Evolutionary conservation across 2,797 vertebrate genomes (phyloP).

Genomic region (Notamacropus eugenii): DNA sequence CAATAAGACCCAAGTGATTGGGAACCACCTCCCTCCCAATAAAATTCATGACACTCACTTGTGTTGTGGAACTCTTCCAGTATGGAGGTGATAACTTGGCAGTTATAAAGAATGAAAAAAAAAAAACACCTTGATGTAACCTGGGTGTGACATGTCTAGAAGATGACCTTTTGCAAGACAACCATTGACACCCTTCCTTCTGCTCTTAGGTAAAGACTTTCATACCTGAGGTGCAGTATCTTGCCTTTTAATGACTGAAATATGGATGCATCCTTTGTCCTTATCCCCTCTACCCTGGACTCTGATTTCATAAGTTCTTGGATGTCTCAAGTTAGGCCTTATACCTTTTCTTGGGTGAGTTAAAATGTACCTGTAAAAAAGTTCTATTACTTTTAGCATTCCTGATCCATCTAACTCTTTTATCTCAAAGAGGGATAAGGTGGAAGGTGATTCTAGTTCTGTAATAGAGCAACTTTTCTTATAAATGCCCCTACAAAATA

Average conservation of each 20-base stretch:
- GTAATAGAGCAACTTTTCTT: slow-evolving; percentile 5
- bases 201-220: not conserved
- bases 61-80: not conserved
- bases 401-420: not conserved
- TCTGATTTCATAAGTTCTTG: not conserved
- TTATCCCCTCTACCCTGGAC: not conserved
- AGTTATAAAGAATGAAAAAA: not conserved
- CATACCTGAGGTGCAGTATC: not conserved
- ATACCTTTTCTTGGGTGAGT: not conserved
- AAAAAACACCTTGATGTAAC: not conserved
- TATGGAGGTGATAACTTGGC: not conserved
- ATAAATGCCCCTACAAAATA: slow-evolving; percentile 29
- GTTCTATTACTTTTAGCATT: not conserved
- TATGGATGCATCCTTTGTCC: not conserved
- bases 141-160: not conserved
- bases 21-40: not conserved
- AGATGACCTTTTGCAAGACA: not conserved
- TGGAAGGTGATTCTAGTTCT: not conserved
- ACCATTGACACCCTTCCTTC: not conserved
- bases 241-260: not conserved
- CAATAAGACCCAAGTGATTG: not conserved
- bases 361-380: not conserved
- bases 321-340: not conserved
- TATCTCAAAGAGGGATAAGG: not conserved
- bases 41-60: not conserved